Evolutionary conservation across 2,113 vertebrate genomes (phyloP).

Genomic region (Sisor rabdophorus): DNA sequence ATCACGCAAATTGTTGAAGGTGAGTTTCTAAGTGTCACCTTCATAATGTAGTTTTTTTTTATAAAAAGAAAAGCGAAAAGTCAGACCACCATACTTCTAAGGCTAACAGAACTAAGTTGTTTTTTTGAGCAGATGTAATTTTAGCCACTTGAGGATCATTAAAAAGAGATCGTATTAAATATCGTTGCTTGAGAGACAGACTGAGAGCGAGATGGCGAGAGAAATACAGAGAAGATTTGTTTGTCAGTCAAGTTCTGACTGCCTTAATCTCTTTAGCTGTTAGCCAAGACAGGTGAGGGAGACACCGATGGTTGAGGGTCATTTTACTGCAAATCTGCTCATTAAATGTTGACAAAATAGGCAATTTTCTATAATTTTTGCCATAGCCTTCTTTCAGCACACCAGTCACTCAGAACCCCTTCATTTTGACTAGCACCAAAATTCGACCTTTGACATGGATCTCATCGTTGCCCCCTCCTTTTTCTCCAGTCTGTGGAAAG

Average conservation of each 20-base stretch:
- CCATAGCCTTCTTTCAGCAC: slow-evolving; percentile 76
- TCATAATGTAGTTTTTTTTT: background rate
- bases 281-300: slow-evolving; percentile 54
- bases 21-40: slow-evolving; percentile 27
- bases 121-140: slow-evolving; percentile 71
- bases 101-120: background rate
- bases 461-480: slow-evolving; percentile 56
- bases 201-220: slow-evolving; percentile 67
- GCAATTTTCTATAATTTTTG: slow-evolving; percentile 90
- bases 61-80: slow-evolving; percentile 15
- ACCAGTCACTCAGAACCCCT: slow-evolving; percentile 74
- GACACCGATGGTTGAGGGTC: slow-evolving; percentile 56
- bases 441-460: slow-evolving; percentile 82
- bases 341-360: slow-evolving; percentile 96
- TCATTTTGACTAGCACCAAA: slow-evolving; percentile 78
- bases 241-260: slow-evolving; percentile 82
- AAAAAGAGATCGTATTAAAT: slow-evolving; percentile 92
- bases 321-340: slow-evolving; percentile 78
- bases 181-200: slow-evolving; percentile 72
- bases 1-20: background rate
- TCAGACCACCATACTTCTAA: background rate
- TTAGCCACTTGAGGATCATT: slow-evolving; percentile 85
- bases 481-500: slow-evolving; percentile 63
- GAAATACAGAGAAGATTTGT: slow-evolving; percentile 83
- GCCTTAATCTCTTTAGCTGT: slow-evolving; percentile 73